Conservation (phyloP, 2,888 invertebrate species). For the Blomia tropicalis region DNA sequence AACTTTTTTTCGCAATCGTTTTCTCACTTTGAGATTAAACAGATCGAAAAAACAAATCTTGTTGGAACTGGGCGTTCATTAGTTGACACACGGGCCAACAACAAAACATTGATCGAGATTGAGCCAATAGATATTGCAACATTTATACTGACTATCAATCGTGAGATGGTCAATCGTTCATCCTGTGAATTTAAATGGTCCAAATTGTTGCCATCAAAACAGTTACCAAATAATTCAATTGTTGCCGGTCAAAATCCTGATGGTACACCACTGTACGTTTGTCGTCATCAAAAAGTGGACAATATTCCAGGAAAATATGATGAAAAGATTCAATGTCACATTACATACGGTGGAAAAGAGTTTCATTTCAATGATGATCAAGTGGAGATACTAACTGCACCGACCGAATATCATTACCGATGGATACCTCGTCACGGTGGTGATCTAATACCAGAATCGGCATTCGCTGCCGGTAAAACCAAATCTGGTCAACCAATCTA, state of each 20-base stretch:
- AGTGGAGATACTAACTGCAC: background rate
- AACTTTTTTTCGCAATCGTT: no score
- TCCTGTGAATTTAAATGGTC: background rate
- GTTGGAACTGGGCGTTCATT: background rate
- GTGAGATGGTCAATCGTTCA: background rate
- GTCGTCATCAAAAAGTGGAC: constrained; percentile 1
- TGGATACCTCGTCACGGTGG: constrained; percentile 13
- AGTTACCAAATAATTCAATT: background rate
- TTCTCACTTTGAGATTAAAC: background rate
- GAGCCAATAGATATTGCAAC: background rate
- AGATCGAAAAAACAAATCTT: background rate
- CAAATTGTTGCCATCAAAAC: background rate
- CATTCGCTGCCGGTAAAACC: background rate
- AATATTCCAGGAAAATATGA: background rate
- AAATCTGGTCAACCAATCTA: background rate
- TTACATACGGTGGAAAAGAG: background rate
- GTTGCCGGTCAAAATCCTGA: background rate
- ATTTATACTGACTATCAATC: background rate
- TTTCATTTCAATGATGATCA: background rate
- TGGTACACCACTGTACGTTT: background rate
- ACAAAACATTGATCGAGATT: no score
- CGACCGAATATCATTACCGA: background rate
- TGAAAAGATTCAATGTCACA: background rate
- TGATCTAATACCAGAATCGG: background rate
- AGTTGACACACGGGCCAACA: background rate